A percentile compares a stretch with the other conserved stretches of the same genome.
Conservation (phyloP, 2,888 invertebrate genomes). For the Aphodius sticticus region DNA sequence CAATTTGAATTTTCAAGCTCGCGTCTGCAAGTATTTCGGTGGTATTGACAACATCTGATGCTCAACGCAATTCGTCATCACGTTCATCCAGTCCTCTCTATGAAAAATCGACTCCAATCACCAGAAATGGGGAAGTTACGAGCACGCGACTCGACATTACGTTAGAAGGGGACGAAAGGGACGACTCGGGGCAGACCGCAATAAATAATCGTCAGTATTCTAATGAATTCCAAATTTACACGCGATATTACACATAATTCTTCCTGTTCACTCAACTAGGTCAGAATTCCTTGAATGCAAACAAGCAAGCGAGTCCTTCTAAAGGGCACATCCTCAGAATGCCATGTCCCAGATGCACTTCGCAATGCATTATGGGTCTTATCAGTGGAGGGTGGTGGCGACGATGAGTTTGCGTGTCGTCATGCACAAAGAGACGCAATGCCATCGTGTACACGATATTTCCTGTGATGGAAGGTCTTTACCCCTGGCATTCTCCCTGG, state of each 20-base stretch:
- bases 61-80: not conserved
- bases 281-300: not conserved
- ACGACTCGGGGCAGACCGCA: not conserved
- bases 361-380: not conserved
- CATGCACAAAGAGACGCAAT: not conserved
- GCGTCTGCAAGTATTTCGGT: too few species aligned
- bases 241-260: slow-evolving; percentile 13
- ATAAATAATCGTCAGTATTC: slow-evolving; percentile 14
- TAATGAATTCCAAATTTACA: slow-evolving; percentile 25
- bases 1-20: too few species aligned
- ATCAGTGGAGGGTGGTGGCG: not conserved
- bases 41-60: not conserved
- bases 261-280: not conserved
- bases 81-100: not conserved
- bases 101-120: not conserved
- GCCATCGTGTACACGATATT: not conserved
- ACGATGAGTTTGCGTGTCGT: not conserved
- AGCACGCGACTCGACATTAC: not conserved
- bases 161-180: not conserved
- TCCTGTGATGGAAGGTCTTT: not conserved
- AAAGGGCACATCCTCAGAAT: not conserved
- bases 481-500: not conserved
- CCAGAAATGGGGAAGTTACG: not conserved
- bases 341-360: not conserved
- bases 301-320: not conserved